A percentile compares a stretch with the other conserved stretches of the same genome.
phyloP scores from a whole-genome alignment of 1,140 invertebrate species.

The Cyclina sinensis region DNA sequence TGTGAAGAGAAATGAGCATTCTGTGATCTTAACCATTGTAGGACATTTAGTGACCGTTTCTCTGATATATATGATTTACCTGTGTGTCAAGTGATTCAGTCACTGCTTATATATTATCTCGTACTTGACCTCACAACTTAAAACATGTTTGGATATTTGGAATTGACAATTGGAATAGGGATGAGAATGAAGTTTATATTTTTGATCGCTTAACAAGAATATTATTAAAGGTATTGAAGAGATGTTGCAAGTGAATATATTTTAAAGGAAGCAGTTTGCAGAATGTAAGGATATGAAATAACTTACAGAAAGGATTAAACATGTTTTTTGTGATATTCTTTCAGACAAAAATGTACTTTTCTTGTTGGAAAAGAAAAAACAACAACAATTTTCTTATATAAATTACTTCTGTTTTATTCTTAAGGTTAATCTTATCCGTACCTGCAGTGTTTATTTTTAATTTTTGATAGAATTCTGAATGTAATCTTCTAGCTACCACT shows the following conservation, averaged over 20 bases:
- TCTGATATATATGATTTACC: conserved; percentile 4
- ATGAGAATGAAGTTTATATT: background rate
- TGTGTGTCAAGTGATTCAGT: conserved; percentile 10
- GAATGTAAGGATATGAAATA: too few species aligned
- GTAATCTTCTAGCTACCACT: too few species aligned
- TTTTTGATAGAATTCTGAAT: too few species aligned
- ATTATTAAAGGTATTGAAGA: background rate
- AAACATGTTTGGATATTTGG: too few species aligned
- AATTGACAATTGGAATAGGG: background rate
- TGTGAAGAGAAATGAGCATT: conserved; percentile 90
- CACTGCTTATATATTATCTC: background rate
- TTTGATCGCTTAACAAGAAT: background rate
- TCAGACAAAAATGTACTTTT: too few species aligned
- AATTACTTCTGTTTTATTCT: too few species aligned
- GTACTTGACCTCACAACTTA: background rate
- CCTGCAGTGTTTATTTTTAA: too few species aligned
- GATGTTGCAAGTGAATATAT: background rate
- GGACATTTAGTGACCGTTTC: background rate
- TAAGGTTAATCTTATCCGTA: too few species aligned
- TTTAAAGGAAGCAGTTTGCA: background rate
- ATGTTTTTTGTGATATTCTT: too few species aligned
- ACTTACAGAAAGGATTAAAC: too few species aligned
- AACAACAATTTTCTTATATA: too few species aligned
- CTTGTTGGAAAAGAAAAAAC: too few species aligned
- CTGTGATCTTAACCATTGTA: conserved; percentile 37